Percentiles rank a stretch among this genome's conserved stretches.
phyloP scores from a whole-genome alignment of 1,140 invertebrate species.

The Mizuhopecten yessoensis region DNA sequence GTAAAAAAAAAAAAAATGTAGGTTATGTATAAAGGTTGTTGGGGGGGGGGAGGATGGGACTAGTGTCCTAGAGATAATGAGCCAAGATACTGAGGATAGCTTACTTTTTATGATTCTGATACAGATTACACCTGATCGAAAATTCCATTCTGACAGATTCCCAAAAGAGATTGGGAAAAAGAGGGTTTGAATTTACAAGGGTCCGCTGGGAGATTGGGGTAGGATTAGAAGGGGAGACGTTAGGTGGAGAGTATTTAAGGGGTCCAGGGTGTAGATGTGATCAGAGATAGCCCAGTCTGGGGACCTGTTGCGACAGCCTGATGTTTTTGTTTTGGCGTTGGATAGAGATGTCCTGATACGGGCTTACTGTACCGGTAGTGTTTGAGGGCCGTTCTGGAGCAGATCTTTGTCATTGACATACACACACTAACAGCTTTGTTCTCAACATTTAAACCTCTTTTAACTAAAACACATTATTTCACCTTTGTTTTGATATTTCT shows the following conservation, averaged over 20 bases:
- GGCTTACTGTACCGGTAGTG: neutral
- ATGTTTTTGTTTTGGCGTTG: neutral
- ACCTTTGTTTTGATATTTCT: constrained; percentile 24
- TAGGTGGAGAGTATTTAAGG: constrained; percentile 8
- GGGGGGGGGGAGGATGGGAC: neutral
- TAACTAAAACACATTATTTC: neutral
- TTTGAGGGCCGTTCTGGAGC: constrained; percentile 49
- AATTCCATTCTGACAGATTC: constrained; percentile 6
- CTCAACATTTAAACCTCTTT: neutral
- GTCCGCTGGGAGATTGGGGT: neutral
- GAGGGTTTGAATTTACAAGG: neutral
- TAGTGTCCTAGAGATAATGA: neutral
- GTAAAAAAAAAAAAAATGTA: too few species aligned
- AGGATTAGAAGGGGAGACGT: too few species aligned
- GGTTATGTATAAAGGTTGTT: neutral
- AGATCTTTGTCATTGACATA: neutral
- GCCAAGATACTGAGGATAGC: neutral
- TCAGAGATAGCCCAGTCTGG: neutral
- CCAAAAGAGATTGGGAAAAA: neutral
- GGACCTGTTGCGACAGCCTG: neutral
- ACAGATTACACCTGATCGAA: neutral
- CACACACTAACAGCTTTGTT: constrained; percentile 5
- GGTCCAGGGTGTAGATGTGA: neutral
- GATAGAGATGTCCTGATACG: neutral
- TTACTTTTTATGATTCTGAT: neutral